phyloP scores from a whole-genome alignment of 2,113 vertebrate species.

The Ariopsis seemanni region DNA sequence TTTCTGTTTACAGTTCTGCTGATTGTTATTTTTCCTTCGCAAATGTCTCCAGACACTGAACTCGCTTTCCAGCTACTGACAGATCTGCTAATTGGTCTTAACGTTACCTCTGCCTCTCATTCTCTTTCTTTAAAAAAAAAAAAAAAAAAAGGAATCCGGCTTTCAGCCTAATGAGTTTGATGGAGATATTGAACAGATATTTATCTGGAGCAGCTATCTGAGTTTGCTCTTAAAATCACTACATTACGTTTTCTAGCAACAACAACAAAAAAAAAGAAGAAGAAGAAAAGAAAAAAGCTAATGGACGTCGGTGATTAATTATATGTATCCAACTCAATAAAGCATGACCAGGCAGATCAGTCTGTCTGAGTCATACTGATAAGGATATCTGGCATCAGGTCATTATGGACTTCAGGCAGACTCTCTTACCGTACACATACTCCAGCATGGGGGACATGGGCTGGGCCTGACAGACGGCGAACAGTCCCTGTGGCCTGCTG shows the following conservation, averaged over 20 bases:
- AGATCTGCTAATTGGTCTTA: slow-evolving; percentile 41
- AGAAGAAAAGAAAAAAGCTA: slow-evolving; percentile 45
- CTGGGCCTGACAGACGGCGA: slow-evolving; percentile 58
- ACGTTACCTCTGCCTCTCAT: neutral
- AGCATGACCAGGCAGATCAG: slow-evolving; percentile 76
- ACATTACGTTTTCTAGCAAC: slow-evolving; percentile 64
- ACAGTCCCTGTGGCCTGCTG: slow-evolving; percentile 62
- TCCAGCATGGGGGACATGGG: slow-evolving; percentile 57
- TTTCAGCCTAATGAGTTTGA: slow-evolving; percentile 30
- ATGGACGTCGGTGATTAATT: slow-evolving; percentile 74
- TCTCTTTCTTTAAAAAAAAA: neutral
- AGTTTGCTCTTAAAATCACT: slow-evolving; percentile 44
- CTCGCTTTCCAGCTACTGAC: slow-evolving; percentile 33
- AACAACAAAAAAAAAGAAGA: slow-evolving; percentile 61
- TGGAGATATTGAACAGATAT: slow-evolving; percentile 33
- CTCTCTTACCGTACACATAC: slow-evolving; percentile 49
- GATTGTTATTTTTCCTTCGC: slow-evolving; percentile 45
- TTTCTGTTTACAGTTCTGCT: slow-evolving; percentile 43
- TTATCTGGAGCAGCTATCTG: slow-evolving; percentile 35
- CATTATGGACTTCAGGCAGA: slow-evolving; percentile 67
- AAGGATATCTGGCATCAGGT: slow-evolving; percentile 74
- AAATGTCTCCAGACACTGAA: slow-evolving; percentile 41
- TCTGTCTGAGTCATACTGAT: slow-evolving; percentile 76
- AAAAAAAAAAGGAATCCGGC: neutral
- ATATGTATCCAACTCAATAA: slow-evolving; percentile 80